Base-by-base conservation (phyloP, 2,888 invertebrate species). In the Hypomecis punctinalis region DNA sequence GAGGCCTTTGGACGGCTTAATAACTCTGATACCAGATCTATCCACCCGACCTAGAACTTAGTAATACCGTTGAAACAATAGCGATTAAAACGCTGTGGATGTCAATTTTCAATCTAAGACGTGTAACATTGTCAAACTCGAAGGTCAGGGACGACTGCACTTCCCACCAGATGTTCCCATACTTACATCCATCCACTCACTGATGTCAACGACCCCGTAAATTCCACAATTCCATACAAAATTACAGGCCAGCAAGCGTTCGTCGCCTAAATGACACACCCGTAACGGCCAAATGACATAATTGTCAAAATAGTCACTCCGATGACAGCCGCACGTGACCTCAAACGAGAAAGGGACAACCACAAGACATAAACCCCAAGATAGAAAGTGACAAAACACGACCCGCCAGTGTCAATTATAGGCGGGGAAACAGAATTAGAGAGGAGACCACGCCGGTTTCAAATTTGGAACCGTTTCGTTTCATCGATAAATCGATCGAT, bases 401-500 rank as follows among this genome's bases (percentile, higher is more conserved):
- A 86, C 89, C 88, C 89, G 89, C 85, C 90, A 84, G 80, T 85
- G 92, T 91, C 93, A 93, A 93, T 93, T 93, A 93, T 90, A 91
- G 91, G 90, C 93, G 92, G 91, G 88, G 83, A 90, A 90, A 88
- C 85, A 79, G 92, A 92, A 93, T 93, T 93, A 93, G 91, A 92
- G 93, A 88, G 85, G 74, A 83, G 84, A 84, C 75, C 76, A 77
- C 77, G 88, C 83, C 86, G 90, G 86, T 90, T 90, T 90, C 85
- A 90, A 93, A 91, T 92, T 93, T 92, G 85, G 89, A 89, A 91
- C 86, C 85, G 90, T 89, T 91, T 91, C 86, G 87, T 92, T 91
- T 89, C 88, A 89, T 90, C 92, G 91, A 91, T 90, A 92, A 91
- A 91, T 86, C 87, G 92, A 88, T 86, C 89, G 85, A 90, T 90